Conservation (phyloP, 2,888 invertebrate species). For the Julus scandinavius region DNA sequence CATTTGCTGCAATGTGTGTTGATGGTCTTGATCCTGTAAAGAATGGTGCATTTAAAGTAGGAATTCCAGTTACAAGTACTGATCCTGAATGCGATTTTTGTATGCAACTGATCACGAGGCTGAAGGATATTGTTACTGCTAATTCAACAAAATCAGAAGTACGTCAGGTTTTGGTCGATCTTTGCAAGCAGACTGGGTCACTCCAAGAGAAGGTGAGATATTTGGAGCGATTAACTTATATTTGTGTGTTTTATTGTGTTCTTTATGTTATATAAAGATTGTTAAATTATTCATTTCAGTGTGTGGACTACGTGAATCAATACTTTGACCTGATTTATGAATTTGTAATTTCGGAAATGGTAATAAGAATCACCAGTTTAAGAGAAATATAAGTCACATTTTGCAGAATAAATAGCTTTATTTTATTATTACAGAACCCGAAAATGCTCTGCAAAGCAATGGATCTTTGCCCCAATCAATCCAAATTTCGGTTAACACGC, state of each 20-base stretch:
- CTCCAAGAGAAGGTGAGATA: not conserved
- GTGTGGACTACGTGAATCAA: constrained; percentile 79
- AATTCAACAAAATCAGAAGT: constrained; percentile 76
- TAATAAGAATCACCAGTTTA: constrained; percentile 42
- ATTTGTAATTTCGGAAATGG: constrained; percentile 74
- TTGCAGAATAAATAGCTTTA: not conserved
- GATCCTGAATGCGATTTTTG: constrained; percentile 80
- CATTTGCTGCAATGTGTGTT: constrained; percentile 79
- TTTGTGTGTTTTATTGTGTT: not conserved
- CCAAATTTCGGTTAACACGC: not conserved
- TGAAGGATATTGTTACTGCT: constrained; percentile 81
- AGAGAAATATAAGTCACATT: not conserved
- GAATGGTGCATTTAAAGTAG: constrained; percentile 55
- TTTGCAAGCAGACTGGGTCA: constrained; percentile 8
- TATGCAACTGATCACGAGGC: constrained; percentile 81
- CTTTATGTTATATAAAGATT: no score
- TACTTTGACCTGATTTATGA: constrained; percentile 81
- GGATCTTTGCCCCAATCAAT: constrained; percentile 71
- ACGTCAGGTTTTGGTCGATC: not conserved
- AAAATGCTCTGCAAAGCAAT: constrained; percentile 77
- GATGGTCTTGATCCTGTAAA: constrained; percentile 61
- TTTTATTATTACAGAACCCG: constrained; percentile 68
- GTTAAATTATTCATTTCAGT: constrained; percentile 66
- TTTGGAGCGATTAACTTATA: not conserved
- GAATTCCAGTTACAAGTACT: constrained; percentile 49